Base-by-base conservation (phyloP, 1,140 invertebrate species). In the Panagrolaimus sp. region DNA sequence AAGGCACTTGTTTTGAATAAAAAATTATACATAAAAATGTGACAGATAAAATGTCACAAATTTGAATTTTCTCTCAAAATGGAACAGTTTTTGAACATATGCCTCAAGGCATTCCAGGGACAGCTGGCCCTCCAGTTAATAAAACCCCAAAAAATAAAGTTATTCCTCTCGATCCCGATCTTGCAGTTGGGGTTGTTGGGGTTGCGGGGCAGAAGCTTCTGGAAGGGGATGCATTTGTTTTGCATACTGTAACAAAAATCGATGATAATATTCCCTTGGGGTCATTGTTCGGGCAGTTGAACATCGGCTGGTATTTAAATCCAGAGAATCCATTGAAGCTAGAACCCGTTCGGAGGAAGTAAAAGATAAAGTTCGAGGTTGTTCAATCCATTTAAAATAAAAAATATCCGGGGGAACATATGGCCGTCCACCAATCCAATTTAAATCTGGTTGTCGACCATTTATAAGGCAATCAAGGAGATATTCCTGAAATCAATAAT, bases 321-420 rank as follows among this genome's bases (percentile, higher is more conserved):
- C 79, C 12, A 81, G 65, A 38, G 75, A 78, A 55, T 82, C 80
- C 75, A 83, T 83, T 43, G 69, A 71, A 26, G 82, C 82, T 26
- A 82, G 67, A 9, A 80, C 81, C 10, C 80, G 65, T 46, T 82
- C 80, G 12, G 82, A 83, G 21, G 52, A 58, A 32, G 78, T 81
- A 38, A 82, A 83, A 26, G 71, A 75, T 10, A 82, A 46, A 10
- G 80, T 82, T 17, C 80, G 71, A 26, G 80, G 80, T 63, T 82
- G 80, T 66, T 82, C 80, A 69, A 82, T 82, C 80, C 80, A 82
- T 69, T 82, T 82, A 65, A 82, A 83, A 62, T 83, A 83, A 48
- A 83, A 83, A 58, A 82, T 82, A 63, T 82, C 80, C 1, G 82
- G 80, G 10, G 80, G 80, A 58, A 82, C 77, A 64, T 75, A 82